A percentile compares a stretch with the other conserved stretches of the same genome.
Conservation (phyloP, 1,140 invertebrate genomes). For the Drosophila navojoa region DNA sequence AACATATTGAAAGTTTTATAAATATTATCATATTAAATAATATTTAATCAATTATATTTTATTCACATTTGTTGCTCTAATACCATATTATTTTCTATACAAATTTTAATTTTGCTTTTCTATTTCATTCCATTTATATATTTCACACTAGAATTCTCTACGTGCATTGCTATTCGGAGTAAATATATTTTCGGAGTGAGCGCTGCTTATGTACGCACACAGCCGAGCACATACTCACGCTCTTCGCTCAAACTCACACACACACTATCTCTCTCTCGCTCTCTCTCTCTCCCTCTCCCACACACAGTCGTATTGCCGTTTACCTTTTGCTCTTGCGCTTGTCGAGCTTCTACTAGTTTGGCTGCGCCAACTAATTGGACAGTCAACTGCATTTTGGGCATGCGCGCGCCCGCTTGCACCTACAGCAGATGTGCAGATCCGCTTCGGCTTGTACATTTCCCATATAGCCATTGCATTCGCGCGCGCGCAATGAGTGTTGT, state of each 20-base stretch:
- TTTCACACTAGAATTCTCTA: constrained; percentile 18
- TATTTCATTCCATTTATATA: neutral
- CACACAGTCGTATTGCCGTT: constrained; percentile 21
- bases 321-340: constrained; percentile 40
- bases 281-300: constrained; percentile 13
- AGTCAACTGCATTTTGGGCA: constrained; percentile 49
- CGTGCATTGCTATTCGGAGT: constrained; percentile 43
- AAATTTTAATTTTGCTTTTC: neutral
- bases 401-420: constrained; percentile 55
- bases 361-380: constrained; percentile 74
- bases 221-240: constrained; percentile 12
- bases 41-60: neutral
- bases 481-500: neutral
- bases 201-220: constrained; percentile 42
- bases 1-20: too few relatives aligned
- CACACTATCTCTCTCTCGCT: constrained; percentile 27
- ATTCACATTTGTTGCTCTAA: neutral
- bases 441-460: constrained; percentile 11
- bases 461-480: constrained; percentile 38
- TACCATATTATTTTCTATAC: neutral
- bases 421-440: constrained; percentile 29
- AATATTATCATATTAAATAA: too few relatives aligned
- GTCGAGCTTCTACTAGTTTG: constrained; percentile 24
- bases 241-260: constrained; percentile 14
- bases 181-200: constrained; percentile 43